phyloP scores from a whole-genome alignment of 2,797 vertebrate species.

The Sebastes dallii region DNA sequence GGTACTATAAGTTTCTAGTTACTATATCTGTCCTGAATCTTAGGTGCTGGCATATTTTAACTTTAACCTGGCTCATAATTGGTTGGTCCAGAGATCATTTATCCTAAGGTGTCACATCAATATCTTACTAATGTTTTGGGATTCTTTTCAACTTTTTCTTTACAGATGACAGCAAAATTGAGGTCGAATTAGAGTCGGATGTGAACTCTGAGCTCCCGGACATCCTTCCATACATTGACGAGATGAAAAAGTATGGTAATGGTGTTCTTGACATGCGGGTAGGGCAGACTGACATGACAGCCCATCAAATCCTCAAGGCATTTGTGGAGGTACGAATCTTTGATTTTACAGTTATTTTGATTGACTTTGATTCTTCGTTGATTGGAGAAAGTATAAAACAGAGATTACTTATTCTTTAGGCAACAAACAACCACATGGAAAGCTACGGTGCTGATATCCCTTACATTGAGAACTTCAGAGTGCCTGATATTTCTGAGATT shows the following conservation, averaged over 20 bases:
- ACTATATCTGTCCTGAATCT: background rate
- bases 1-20: constrained; percentile 75
- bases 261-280: constrained; percentile 84
- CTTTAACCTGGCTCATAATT: too few relatives aligned
- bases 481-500: constrained; percentile 83
- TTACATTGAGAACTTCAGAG: constrained; percentile 82
- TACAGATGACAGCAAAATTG: constrained; percentile 86
- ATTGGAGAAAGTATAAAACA: background rate
- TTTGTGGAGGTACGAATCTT: constrained; percentile 82
- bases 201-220: constrained; percentile 76
- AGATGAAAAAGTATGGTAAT: constrained; percentile 64
- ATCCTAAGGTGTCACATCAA: background rate
- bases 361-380: background rate
- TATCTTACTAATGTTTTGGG: background rate
- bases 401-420: constrained; percentile 68
- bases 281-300: constrained; percentile 86
- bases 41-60: fast-evolving
- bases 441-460: constrained; percentile 80
- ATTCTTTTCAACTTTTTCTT: constrained; percentile 10
- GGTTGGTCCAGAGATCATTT: too few relatives aligned
- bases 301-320: constrained; percentile 85
- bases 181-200: constrained; percentile 85
- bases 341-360: background rate
- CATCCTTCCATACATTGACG: constrained; percentile 52
- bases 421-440: constrained; percentile 85